These are phyloP conservation scores for Philopedon plagiatum DNA, from an alignment of 2,888 invertebrate species.

Conservation along the genomic window DNA sequence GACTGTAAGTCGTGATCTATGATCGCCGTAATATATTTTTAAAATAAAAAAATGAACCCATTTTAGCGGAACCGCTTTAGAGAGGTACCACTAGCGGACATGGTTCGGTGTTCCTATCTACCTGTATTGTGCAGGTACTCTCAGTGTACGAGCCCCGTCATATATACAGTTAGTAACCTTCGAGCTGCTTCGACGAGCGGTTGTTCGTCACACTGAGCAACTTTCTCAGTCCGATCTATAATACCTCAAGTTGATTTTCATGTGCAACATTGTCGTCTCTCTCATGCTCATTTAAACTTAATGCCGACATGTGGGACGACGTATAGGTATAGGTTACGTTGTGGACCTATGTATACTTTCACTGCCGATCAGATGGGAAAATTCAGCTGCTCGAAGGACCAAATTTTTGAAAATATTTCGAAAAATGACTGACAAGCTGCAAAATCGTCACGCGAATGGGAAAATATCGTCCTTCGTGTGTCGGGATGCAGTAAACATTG, in stretches of 20 bases:
- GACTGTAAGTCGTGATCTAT: too few species aligned
- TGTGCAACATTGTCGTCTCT: conserved; percentile 41
- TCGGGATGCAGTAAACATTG: conserved; percentile 42
- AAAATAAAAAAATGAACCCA: conserved; percentile 4
- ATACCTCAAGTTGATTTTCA: conserved; percentile 30
- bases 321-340: conserved; percentile 39
- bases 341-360: conserved; percentile 47
- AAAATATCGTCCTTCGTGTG: conserved; percentile 30
- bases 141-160: conserved; percentile 34
- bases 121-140: conserved; percentile 50
- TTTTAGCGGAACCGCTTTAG: conserved; percentile 40
- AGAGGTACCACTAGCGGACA: conserved; percentile 38
- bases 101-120: conserved; percentile 48
- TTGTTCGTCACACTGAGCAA: conserved; percentile 44
- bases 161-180: conserved; percentile 52
- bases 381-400: conserved; percentile 33
- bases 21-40: not conserved
- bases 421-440: conserved; percentile 44
- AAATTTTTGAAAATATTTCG: conserved; percentile 27
- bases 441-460: conserved; percentile 19
- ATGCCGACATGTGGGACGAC: conserved; percentile 45
- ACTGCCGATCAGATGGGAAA: conserved; percentile 44
- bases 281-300: conserved; percentile 29
- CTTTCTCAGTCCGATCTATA: conserved; percentile 42
- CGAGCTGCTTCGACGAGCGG: conserved; percentile 43